Evolutionary conservation across 2,113 vertebrate species (phyloP).

Genomic region (Hymenochirus boettgeri): DNA sequence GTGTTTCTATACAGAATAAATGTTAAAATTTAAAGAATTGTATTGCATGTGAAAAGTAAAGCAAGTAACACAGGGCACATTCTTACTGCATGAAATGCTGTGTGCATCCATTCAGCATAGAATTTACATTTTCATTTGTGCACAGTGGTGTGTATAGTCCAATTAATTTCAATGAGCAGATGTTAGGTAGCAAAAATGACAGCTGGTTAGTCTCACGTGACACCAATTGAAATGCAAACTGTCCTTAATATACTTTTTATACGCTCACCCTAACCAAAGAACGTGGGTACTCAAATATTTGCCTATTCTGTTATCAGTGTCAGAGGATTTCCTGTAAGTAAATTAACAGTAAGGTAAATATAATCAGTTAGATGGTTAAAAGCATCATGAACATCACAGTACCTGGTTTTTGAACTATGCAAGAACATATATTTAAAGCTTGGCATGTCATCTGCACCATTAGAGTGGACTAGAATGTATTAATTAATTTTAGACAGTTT

Average conservation of each 20-base stretch:
- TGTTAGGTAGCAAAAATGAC: conserved; percentile 28
- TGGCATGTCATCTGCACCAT: too few relatives aligned
- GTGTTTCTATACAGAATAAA: too few relatives aligned
- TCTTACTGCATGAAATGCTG: background rate
- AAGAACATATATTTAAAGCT: too few relatives aligned
- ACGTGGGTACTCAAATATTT: background rate
- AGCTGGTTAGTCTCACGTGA: conserved; percentile 32
- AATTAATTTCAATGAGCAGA: conserved; percentile 37
- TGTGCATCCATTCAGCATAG: background rate
- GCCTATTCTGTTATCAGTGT: background rate
- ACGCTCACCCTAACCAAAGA: background rate
- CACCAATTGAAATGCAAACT: conserved; percentile 35
- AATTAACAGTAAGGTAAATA: background rate
- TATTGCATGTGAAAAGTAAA: background rate
- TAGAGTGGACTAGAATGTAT: too few relatives aligned
- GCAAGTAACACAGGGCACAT: background rate
- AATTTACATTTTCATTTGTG: conserved; percentile 30
- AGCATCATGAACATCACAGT: background rate
- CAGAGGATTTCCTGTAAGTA: background rate
- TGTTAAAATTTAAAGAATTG: background rate
- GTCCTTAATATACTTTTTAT: conserved; percentile 32
- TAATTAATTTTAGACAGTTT: too few relatives aligned
- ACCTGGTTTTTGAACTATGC: too few relatives aligned
- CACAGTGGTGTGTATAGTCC: conserved; percentile 22
- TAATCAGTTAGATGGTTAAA: background rate